Conservation (phyloP, 2,888 invertebrate species). For the Stenotaenia linearis region DNA sequence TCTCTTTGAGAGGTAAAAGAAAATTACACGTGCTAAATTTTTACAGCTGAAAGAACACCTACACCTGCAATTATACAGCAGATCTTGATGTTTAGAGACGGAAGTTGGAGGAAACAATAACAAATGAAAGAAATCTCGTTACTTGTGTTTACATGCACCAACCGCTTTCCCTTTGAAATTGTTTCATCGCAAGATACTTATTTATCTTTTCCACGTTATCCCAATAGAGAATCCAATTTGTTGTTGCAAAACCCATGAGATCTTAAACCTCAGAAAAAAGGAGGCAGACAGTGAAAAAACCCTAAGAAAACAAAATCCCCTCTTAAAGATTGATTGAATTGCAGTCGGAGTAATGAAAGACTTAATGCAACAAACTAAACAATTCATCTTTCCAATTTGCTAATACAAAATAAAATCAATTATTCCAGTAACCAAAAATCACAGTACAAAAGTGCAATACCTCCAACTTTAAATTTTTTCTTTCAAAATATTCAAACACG, state of each 20-base stretch:
- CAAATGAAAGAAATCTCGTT: not conserved
- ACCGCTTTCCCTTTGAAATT: not conserved
- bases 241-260: conserved; percentile 3
- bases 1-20: not conserved
- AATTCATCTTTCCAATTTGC: not conserved
- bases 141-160: conserved; percentile 11
- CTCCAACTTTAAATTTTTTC: too few relatives aligned
- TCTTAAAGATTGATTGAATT: conserved; percentile 12
- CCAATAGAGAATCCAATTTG: conserved; percentile 19
- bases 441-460: not conserved
- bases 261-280: not conserved
- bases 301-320: not conserved
- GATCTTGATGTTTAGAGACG: not conserved
- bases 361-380: not conserved
- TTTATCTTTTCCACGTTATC: conserved; percentile 8
- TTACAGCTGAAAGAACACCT: conserved; percentile 20
- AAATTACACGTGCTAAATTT: conserved; percentile 5
- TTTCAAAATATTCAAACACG: not conserved
- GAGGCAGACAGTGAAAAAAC: not conserved
- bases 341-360: not conserved
- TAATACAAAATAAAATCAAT: not conserved
- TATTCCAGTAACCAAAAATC: not conserved
- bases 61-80: not conserved
- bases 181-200: not conserved
- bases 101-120: not conserved